Evolutionary conservation across 2,113 vertebrate genomes (phyloP).

Genomic region (Macroglossus sobrinus): DNA sequence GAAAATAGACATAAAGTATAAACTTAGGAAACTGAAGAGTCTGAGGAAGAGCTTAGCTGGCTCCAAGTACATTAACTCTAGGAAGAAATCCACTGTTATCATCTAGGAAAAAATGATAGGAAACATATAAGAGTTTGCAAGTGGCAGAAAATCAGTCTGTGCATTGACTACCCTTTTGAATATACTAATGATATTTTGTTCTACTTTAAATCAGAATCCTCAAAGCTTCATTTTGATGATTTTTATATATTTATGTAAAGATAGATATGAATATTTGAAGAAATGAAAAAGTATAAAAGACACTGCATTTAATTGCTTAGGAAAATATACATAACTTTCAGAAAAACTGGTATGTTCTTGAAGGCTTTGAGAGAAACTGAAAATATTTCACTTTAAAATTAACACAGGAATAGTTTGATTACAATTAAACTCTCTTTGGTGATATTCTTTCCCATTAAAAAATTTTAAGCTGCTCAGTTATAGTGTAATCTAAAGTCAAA

Average conservation of each 20-base stretch:
- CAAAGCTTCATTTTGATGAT: slow-evolving; percentile 21
- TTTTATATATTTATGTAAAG: slow-evolving; percentile 12
- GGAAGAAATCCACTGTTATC: neutral
- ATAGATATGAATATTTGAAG: slow-evolving; percentile 17
- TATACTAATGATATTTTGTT: neutral
- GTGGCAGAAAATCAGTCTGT: neutral
- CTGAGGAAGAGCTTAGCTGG: neutral
- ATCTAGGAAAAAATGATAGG: neutral
- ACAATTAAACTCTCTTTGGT: neutral
- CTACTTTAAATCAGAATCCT: neutral
- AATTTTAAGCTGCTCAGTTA: neutral
- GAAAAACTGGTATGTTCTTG: neutral
- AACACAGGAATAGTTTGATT: neutral
- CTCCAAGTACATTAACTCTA: neutral
- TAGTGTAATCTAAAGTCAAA: neutral
- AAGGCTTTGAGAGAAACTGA: slow-evolving; percentile 8
- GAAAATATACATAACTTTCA: neutral
- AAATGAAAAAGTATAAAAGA: neutral
- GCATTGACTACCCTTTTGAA: neutral
- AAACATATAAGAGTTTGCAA: neutral
- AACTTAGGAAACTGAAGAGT: neutral
- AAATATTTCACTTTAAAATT: slow-evolving; percentile 27
- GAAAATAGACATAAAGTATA: neutral
- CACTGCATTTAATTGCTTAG: neutral
- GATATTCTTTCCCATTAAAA: neutral